Percentiles rank a stretch among this genome's conserved stretches.
These are phyloP conservation scores for Hyperoplus immaculatus DNA, from an alignment of 2,797 vertebrate genomes.

Conservation along the genomic window DNA sequence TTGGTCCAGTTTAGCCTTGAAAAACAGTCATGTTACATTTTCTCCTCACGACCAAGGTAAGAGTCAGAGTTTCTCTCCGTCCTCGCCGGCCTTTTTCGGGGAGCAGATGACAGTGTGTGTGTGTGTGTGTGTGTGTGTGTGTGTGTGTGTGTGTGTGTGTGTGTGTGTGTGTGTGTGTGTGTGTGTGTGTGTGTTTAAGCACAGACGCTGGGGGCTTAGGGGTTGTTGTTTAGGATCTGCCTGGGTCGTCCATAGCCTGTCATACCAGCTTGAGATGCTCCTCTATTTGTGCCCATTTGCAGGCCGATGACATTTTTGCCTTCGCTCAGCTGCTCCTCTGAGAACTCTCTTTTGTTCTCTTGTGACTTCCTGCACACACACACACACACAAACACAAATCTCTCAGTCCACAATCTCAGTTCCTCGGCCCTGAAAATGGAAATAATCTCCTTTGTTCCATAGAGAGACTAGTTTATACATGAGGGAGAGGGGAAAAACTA, in stretches of 20 bases:
- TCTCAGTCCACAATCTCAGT: slow-evolving; percentile 28
- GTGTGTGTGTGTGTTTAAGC: neutral
- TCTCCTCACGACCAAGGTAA: slow-evolving; percentile 46
- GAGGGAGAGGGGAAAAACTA: no score
- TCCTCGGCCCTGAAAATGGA: slow-evolving; percentile 31
- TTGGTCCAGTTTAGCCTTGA: slow-evolving; percentile 72
- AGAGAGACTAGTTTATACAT: slow-evolving; percentile 2
- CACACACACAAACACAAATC: slow-evolving; percentile 11
- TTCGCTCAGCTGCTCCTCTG: slow-evolving; percentile 92
- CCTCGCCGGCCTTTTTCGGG: slow-evolving; percentile 45
- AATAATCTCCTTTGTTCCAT: slow-evolving; percentile 24
- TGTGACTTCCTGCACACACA: slow-evolving; percentile 90
- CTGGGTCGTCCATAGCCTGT: slow-evolving; percentile 92
- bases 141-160: no score
- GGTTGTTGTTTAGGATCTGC: slow-evolving; percentile 93
- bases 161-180: no score
- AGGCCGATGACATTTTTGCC: slow-evolving; percentile 94
- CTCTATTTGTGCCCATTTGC: slow-evolving; percentile 97
- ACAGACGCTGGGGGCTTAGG: slow-evolving; percentile 56
- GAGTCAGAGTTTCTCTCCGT: slow-evolving; percentile 52
- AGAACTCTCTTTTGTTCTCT: slow-evolving; percentile 95
- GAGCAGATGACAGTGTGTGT: slow-evolving; percentile 12
- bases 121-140: no score
- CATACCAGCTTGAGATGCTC: slow-evolving; percentile 96
- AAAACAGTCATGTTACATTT: slow-evolving; percentile 58